phyloP scores from a whole-genome alignment of 2,888 invertebrate species.

The Yponomeuta malinellus region DNA sequence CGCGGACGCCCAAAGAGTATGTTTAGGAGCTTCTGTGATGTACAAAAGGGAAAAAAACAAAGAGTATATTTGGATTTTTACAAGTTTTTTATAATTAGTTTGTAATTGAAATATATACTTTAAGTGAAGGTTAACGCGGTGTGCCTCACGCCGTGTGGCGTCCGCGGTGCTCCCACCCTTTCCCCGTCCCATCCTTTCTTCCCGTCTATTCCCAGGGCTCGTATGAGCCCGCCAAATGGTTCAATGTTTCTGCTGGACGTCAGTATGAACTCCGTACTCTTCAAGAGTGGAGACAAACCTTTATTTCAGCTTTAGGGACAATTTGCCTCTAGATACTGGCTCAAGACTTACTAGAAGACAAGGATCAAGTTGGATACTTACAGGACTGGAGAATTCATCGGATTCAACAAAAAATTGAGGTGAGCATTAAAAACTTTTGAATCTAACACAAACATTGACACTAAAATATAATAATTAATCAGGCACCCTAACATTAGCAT shows the following conservation, averaged over 20 bases:
- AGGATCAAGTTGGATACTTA: too few species aligned
- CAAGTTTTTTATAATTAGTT: slow-evolving; percentile 76
- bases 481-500: too few species aligned
- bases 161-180: slow-evolving; percentile 48
- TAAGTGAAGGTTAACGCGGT: slow-evolving; percentile 61
- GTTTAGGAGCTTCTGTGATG: slow-evolving; percentile 66
- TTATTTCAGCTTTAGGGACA: too few species aligned
- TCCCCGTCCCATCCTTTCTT: slow-evolving; percentile 34
- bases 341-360: too few species aligned
- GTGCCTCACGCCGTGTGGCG: slow-evolving; percentile 40
- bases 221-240: slow-evolving; percentile 53
- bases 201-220: slow-evolving; percentile 53
- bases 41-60: slow-evolving; percentile 54
- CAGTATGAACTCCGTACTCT: slow-evolving; percentile 31
- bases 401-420: too few species aligned
- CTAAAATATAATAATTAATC: too few species aligned
- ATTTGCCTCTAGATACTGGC: too few species aligned
- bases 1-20: slow-evolving; percentile 36
- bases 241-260: slow-evolving; percentile 38
- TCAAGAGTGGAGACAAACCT: slow-evolving; percentile 30
- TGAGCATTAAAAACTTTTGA: too few species aligned
- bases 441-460: too few species aligned
- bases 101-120: slow-evolving; percentile 59
- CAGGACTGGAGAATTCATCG: too few species aligned
- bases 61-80: slow-evolving; percentile 72